Base-by-base conservation (phyloP, 53 echinoderm and acorn worm species). In the Astropecten irregularis region DNA sequence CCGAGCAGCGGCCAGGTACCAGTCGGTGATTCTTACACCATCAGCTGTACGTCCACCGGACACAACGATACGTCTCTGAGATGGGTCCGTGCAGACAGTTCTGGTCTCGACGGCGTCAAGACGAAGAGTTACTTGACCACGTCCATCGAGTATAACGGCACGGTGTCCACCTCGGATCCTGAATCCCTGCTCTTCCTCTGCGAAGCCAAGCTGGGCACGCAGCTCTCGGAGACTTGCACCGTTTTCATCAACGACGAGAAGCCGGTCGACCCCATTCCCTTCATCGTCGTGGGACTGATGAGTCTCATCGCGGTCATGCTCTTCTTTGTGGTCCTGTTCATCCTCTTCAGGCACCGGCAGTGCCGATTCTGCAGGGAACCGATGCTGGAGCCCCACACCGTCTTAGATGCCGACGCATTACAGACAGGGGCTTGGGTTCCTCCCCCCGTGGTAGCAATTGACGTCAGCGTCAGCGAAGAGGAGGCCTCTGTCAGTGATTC, bases 301-400 rank as follows among this genome's bases (percentile, higher is more conserved):
- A 86, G 90, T 29, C 84, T 88, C n/a, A 87, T 95, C 15, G 95
- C 90, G 40, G 59, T 92, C 6, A 68, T 95, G 30, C 67, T 95
- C 18, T 95, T 95, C 49, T 39, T 91, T 40, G 77, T 91, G 13
- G 91, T 95, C 22, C 36, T 95, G 11, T 83, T 86, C 15, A 85
- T 95, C 33, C 55, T 95, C 15, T 88, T 93, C 46, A 63, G 93
- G 15, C 93, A 91, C 46, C 70, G 93, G 1, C 93, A 84, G 57
- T 95, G 95, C 59, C 76, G 93, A 18, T 77, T 83, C 55, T 95
- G 91, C 81, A 88, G 87, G 49, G 27, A 53, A 10, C 52, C 52
- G 18, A 52, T 59, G 54, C 82, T 68, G 11, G 84, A 89, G 20
- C 95, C 95, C 19, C 92, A 92, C 70, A 87, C 71, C 15, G 88